Percentiles rank a stretch among this genome's conserved stretches.
Conservation (phyloP, 2,797 vertebrate genomes). For the Choloepus didactylus region DNA sequence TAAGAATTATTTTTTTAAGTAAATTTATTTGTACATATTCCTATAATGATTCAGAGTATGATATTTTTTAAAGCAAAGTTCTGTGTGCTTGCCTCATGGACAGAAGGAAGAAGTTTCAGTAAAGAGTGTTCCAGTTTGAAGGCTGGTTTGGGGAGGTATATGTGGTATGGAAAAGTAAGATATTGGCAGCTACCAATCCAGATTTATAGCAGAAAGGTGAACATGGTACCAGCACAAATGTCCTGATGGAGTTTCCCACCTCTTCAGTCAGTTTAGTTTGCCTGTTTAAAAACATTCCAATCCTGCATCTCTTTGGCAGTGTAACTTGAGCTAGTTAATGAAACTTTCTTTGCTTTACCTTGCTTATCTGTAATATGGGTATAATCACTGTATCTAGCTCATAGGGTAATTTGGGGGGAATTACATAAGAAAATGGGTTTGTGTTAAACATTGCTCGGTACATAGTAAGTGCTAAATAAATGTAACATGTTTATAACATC, state of each 20-base stretch:
- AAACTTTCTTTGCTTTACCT: too few relatives aligned
- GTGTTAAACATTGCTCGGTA: too few relatives aligned
- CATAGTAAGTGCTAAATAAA: too few relatives aligned
- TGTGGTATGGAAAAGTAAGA: too few relatives aligned
- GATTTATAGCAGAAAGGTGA: not conserved
- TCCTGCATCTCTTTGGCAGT: too few relatives aligned
- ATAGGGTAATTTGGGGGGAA: slow-evolving; percentile 60
- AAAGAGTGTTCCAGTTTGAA: not conserved
- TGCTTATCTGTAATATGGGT: too few relatives aligned
- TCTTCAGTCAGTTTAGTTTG: not conserved
- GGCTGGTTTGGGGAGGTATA: not conserved
- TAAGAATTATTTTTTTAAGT: too few relatives aligned
- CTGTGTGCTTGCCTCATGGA: not conserved
- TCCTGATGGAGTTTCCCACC: not conserved
- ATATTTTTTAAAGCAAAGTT: not conserved
- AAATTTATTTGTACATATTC: too few relatives aligned
- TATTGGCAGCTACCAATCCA: not conserved
- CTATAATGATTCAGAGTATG: too few relatives aligned
- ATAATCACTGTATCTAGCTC: too few relatives aligned
- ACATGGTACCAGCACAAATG: not conserved
- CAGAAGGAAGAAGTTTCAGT: not conserved
- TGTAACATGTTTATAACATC: too few relatives aligned
- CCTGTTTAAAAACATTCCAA: not conserved
- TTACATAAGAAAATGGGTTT: slow-evolving; percentile 79
- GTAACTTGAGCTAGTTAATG: too few relatives aligned